Evolutionary conservation across 2,888 invertebrate genomes (phyloP), one percentile per base, ranked within the genome.

Genomic region (Agonopterix subpropinquella): DNA sequence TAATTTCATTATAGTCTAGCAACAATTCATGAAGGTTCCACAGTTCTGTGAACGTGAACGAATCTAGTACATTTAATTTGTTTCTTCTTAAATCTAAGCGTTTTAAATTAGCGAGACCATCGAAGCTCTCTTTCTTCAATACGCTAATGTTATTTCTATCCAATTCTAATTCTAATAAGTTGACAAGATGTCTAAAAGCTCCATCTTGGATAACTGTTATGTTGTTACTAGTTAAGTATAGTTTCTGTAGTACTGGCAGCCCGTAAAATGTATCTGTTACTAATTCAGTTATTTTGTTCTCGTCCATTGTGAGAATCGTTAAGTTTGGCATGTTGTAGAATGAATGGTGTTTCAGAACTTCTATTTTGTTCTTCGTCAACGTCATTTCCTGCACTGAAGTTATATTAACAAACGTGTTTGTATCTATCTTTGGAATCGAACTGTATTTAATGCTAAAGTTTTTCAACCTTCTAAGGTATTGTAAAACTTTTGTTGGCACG

Each of bases 141-240:
- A 93, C 92, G 58, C 91, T 91, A 61, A 96, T 91, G 67, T 92
- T 92, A 83, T 93, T 95, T 61, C 91, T 90, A 71, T 94, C 95
- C 65, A 98, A 81, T 74, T 97, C 96, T 59, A 98, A 80, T 58
- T 94, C 94, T 47, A 93, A 89, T 54, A 98, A 87, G 62, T 94
- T 92, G 5, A 91, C 90, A 66, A 95, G 87, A 62, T 93, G 91
- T 64, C 90, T 89, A 68, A 95, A 96, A 10, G 98, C 94, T 56
- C 94, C 94, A 51, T 96, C 96, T 61, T 98, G 97, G 53, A 97
- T 90, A 36, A 92, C 89, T 61, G 93, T 94, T 57, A 98, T 90
- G 65, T 94, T 93, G 82, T 98, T 98, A 73, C 93, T 93, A 69
- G 96, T 96, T 49, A 98, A 89, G 65, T 92, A 93, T 48, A 98